Evolutionary conservation across 2,888 invertebrate species (phyloP).

Genomic region (Torymus aiolomorphi): DNA sequence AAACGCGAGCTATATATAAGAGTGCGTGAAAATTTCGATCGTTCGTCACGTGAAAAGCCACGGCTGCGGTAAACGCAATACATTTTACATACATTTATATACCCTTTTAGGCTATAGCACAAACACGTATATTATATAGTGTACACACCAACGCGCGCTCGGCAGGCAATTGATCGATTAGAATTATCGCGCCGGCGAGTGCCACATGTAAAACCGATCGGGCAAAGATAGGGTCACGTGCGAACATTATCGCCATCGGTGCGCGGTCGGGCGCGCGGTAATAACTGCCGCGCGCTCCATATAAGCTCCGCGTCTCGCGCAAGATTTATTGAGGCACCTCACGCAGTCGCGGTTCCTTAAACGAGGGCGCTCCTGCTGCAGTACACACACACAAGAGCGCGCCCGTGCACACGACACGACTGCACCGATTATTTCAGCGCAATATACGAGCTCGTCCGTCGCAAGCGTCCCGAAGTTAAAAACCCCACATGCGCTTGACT

Average conservation of each 20-base stretch:
- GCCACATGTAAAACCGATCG: conserved; percentile 56
- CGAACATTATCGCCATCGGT: conserved; percentile 69
- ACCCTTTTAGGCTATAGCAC: too few species aligned
- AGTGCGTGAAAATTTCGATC: conserved; percentile 35
- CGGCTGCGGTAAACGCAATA: not conserved
- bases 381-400: not conserved
- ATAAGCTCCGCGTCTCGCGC: conserved; percentile 55
- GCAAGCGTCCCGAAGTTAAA: too few species aligned
- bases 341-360: conserved; percentile 61
- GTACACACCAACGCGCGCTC: not conserved
- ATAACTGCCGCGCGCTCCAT: conserved; percentile 63
- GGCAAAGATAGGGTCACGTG: conserved; percentile 61
- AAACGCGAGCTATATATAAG: not conserved
- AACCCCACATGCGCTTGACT: too few species aligned
- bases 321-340: conserved; percentile 66
- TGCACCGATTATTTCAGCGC: conserved; percentile 34
- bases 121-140: not conserved
- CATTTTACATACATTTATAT: too few species aligned
- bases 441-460: not conserved
- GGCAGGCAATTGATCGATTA: conserved; percentile 54
- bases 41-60: not conserved
- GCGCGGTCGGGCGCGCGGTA: conserved; percentile 58
- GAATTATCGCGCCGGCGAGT: conserved; percentile 50
- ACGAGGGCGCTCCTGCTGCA: not conserved
- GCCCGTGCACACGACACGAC: not conserved